Percentiles rank a stretch among this genome's conserved stretches.
Evolutionary conservation across 2,888 invertebrate genomes (phyloP).

Genomic region (Agonopterix arenella): DNA sequence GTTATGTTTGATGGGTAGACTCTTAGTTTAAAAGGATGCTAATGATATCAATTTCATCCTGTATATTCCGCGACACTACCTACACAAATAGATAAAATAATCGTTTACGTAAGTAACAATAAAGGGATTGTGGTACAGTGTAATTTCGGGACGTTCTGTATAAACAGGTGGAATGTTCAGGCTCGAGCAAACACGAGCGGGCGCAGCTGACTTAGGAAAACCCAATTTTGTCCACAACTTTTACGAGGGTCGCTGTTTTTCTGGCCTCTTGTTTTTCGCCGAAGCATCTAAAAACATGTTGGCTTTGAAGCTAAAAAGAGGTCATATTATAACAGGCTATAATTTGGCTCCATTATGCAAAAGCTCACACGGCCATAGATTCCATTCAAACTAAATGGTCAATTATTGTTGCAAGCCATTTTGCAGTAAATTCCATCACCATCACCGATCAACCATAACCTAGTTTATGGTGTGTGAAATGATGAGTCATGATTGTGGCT

Average conservation of each 20-base stretch:
- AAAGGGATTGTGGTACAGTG: conserved; percentile 5
- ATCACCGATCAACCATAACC: too few relatives aligned
- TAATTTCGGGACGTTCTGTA: conserved; percentile 15
- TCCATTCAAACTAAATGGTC: too few relatives aligned
- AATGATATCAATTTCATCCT: too few relatives aligned
- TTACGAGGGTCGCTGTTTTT: conserved; percentile 1
- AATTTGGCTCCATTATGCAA: too few relatives aligned
- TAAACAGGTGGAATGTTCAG: conserved; percentile 16
- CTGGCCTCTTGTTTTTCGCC: conserved; percentile 2
- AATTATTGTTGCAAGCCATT: too few relatives aligned
- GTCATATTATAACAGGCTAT: too few relatives aligned
- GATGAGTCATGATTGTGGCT: too few relatives aligned
- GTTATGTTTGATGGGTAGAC: too few relatives aligned
- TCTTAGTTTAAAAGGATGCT: too few relatives aligned
- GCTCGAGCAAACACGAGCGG: not conserved
- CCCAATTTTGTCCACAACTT: conserved; percentile 1
- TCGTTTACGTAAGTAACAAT: not conserved
- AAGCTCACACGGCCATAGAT: not conserved
- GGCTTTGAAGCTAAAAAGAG: not conserved
- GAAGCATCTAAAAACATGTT: conserved; percentile 2
- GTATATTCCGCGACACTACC: too few relatives aligned
- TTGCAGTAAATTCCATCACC: too few relatives aligned
- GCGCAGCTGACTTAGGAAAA: not conserved
- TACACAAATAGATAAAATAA: not conserved
- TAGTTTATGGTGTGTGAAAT: too few relatives aligned